Conservation (phyloP, 1,140 invertebrate genomes). For the Euborellia annulipes region DNA sequence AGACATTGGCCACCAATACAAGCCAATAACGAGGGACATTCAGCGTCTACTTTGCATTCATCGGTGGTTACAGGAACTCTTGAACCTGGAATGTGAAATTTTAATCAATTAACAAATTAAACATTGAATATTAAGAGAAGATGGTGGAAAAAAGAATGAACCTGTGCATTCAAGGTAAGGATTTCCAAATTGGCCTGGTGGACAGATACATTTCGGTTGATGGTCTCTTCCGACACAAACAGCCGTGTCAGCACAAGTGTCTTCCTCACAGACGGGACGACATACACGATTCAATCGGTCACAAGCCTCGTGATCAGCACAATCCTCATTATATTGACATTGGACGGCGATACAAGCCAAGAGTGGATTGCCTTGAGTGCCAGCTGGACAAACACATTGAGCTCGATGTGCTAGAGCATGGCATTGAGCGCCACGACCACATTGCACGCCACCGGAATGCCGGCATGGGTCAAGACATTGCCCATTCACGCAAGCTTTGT, state of each 20-base stretch:
- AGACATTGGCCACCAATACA: constrained; percentile 62
- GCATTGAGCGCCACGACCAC: constrained; percentile 67
- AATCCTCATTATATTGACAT: constrained; percentile 81
- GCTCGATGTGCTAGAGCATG: constrained; percentile 52
- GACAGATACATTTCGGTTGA: constrained; percentile 61
- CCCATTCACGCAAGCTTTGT: constrained; percentile 60
- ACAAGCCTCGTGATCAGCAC: constrained; percentile 69
- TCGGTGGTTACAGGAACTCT: no score
- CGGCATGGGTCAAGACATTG: constrained; percentile 67
- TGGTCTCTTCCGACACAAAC: constrained; percentile 55
- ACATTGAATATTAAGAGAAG: no score
- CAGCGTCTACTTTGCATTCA: constrained; percentile 55
- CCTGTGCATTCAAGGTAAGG: constrained; percentile 55
- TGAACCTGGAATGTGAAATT: no score
- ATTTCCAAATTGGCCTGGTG: constrained; percentile 55
- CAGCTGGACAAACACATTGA: constrained; percentile 65
- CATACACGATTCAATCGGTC: constrained; percentile 71
- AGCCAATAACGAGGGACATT: constrained; percentile 53
- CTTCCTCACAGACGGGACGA: constrained; percentile 59
- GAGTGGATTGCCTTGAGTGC: constrained; percentile 68
- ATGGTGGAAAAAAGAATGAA: no score
- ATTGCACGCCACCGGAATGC: constrained; percentile 37
- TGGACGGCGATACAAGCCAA: constrained; percentile 64
- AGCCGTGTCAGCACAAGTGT: constrained; percentile 58
- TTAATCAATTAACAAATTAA: no score